Conservation (phyloP, 1,140 invertebrate genomes). For the Drosophila watanabei region DNA sequence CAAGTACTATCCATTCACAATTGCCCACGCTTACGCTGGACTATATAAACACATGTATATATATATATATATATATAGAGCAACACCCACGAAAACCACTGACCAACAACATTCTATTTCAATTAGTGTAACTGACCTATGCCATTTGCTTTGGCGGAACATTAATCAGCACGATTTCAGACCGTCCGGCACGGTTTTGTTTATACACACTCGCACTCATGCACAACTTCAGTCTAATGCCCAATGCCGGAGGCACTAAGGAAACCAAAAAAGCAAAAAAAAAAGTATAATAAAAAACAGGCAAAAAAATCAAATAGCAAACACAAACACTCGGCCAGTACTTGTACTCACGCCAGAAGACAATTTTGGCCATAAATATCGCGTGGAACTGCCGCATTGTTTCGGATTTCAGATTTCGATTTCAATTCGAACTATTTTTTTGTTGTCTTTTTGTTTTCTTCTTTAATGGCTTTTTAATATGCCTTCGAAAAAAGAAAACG, state of each 20-base stretch:
- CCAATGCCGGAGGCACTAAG: conserved; percentile 12
- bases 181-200: conserved; percentile 41
- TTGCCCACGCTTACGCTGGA: conserved; percentile 5
- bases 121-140: conserved; percentile 82
- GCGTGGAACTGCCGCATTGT: conserved; percentile 50
- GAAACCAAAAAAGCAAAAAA: conserved; percentile 9
- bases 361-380: conserved; percentile 56
- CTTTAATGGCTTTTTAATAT: conserved; percentile 50
- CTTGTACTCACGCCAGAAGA: conserved; percentile 27
- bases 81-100: conserved; percentile 51
- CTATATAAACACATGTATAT: neutral
- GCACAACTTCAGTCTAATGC: conserved; percentile 42
- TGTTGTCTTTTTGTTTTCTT: conserved; percentile 22
- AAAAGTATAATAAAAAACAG: neutral
- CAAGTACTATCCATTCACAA: conserved; percentile 56
- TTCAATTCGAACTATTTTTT: conserved; percentile 37
- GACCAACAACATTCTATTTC: conserved; percentile 74
- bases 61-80: conserved; percentile 8
- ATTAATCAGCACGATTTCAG: conserved; percentile 78
- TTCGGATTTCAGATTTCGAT: conserved; percentile 41
- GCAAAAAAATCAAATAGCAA: conserved; percentile 29
- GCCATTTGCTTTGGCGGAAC: conserved; percentile 63
- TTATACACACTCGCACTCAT: conserved; percentile 41
- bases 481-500: conserved; percentile 19
- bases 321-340: conserved; percentile 37